These are phyloP conservation scores for Triplophysa bombifrons DNA, from an alignment of 2,797 vertebrate species.

Conservation along the genomic window DNA sequence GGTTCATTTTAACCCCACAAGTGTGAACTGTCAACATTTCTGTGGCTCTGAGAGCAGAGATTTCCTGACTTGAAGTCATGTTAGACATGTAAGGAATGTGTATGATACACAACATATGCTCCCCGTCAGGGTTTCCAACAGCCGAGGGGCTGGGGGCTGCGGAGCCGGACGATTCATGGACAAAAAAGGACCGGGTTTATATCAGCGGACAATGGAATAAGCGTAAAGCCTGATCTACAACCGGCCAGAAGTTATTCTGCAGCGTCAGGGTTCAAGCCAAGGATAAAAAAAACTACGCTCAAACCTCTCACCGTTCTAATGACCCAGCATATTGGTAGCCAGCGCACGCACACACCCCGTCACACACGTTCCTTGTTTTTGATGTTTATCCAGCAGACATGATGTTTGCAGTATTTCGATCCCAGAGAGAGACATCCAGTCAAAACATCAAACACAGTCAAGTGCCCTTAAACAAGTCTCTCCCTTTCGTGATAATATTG, in stretches of 20 bases:
- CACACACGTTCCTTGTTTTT: conserved; percentile 14
- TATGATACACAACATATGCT: conserved; percentile 40
- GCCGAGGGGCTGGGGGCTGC: not conserved
- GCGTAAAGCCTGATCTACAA: not conserved
- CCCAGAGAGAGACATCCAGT: conserved; percentile 25
- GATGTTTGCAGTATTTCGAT: conserved; percentile 23
- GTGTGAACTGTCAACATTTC: conserved; percentile 47
- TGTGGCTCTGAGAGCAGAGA: conserved; percentile 25
- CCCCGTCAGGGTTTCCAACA: not conserved
- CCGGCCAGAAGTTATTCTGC: not conserved
- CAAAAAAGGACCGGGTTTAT: not conserved
- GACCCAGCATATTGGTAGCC: not conserved
- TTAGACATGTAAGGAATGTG: conserved; percentile 45
- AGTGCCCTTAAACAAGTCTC: conserved; percentile 9
- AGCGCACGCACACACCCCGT: not conserved
- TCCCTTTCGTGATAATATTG: conserved; percentile 22
- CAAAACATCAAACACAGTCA: conserved; percentile 35
- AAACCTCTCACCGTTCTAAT: not conserved
- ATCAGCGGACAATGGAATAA: not conserved
- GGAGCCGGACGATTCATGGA: not conserved
- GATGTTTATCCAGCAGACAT: conserved; percentile 28
- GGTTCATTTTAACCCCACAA: conserved; percentile 54
- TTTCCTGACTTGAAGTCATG: conserved; percentile 38
- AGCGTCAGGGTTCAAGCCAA: conserved; percentile 25
- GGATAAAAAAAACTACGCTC: conserved; percentile 4